A percentile compares a stretch with the other conserved stretches of the same genome.
phyloP scores from a whole-genome alignment of 1,140 invertebrate species.

The Drosophila seguyi region DNA sequence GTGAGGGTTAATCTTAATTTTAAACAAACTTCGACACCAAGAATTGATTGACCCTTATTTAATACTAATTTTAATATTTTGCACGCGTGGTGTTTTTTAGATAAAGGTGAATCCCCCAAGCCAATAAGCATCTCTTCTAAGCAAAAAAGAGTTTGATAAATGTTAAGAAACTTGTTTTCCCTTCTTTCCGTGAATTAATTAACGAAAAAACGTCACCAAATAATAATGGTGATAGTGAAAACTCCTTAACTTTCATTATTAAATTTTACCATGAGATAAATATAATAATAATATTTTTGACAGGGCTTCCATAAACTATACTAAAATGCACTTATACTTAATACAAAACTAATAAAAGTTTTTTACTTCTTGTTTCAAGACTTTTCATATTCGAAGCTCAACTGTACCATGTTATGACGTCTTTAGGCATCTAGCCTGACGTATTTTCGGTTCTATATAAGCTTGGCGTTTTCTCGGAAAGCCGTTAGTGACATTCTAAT shows the following conservation, averaged over 20 bases:
- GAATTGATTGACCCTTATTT: constrained; percentile 11
- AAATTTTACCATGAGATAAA: background rate
- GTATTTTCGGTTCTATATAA: constrained; percentile 36
- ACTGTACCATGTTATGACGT: constrained; percentile 18
- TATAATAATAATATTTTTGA: background rate
- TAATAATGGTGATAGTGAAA: background rate
- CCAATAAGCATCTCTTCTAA: background rate
- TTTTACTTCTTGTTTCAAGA: background rate
- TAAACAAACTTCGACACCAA: background rate
- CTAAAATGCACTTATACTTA: too few relatives aligned
- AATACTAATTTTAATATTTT: constrained; percentile 7
- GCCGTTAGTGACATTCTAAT: constrained; percentile 27
- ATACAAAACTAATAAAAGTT: background rate
- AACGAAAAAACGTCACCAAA: constrained; percentile 32
- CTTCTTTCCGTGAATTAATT: constrained; percentile 17
- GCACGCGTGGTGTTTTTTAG: constrained; percentile 15
- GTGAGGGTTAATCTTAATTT: too few relatives aligned
- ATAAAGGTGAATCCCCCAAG: constrained; percentile 27
- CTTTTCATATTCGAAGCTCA: background rate
- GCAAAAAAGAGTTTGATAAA: constrained; percentile 20
- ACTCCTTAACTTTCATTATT: background rate
- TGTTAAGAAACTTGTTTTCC: constrained; percentile 29
- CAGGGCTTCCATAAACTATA: too few relatives aligned
- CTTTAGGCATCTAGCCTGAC: constrained; percentile 6
- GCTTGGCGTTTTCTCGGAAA: constrained; percentile 18